Conservation (phyloP, 2,888 invertebrate species). For the Malthinus flaveolus region DNA sequence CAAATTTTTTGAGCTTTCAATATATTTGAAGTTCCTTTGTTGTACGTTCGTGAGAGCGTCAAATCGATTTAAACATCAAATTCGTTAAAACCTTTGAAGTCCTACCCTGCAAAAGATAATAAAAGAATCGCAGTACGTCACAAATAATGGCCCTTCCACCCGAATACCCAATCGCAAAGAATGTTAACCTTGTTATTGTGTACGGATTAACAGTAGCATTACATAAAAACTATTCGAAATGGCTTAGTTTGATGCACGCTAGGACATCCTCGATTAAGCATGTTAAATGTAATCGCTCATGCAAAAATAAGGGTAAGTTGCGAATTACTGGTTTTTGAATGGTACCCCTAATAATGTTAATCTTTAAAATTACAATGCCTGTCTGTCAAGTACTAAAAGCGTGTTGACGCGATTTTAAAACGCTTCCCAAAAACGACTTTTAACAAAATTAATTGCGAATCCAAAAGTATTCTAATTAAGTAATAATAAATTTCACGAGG, state of each 20-base stretch:
- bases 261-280: slow-evolving; percentile 25
- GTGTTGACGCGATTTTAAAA: background rate
- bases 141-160: slow-evolving; percentile 18
- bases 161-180: slow-evolving; percentile 23
- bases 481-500: slow-evolving; percentile 4
- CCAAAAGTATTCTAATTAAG: background rate
- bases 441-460: background rate
- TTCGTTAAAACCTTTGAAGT: slow-evolving; percentile 12
- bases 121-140: slow-evolving; percentile 8
- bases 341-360: slow-evolving; percentile 28
- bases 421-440: no score
- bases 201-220: slow-evolving; percentile 20
- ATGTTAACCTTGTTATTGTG: slow-evolving; percentile 19
- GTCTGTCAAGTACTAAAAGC: background rate
- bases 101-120: slow-evolving; percentile 10
- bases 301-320: slow-evolving; percentile 30
- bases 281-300: slow-evolving; percentile 26
- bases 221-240: slow-evolving; percentile 30
- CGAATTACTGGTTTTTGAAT: slow-evolving; percentile 27
- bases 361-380: slow-evolving; percentile 15
- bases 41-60: slow-evolving; percentile 1
- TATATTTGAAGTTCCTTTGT: background rate
- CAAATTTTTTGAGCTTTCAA: background rate
- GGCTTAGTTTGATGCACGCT: slow-evolving; percentile 24
- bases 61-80: slow-evolving; percentile 13